A percentile compares a stretch with the other conserved stretches of the same genome.
Conservation (phyloP, 1,140 invertebrate genomes). For the Drosophila lowei region DNA sequence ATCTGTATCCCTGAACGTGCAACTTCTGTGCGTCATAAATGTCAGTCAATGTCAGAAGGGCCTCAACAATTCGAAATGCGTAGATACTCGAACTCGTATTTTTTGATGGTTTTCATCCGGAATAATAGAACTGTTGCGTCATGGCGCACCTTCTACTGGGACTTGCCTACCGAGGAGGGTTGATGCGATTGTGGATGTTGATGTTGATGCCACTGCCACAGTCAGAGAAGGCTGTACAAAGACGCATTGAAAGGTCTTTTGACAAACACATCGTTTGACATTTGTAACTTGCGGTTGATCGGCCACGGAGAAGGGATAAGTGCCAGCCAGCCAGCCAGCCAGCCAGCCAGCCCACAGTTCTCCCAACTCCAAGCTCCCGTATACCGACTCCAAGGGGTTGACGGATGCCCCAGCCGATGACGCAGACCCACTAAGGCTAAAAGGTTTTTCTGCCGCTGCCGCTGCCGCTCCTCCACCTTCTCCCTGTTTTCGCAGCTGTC, state of each 20-base stretch:
- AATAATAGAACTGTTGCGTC: conserved; percentile 74
- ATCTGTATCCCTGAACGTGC: not conserved
- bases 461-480: not conserved
- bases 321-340: conserved; percentile 12
- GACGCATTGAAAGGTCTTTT: conserved; percentile 60
- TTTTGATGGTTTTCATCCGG: conserved; percentile 18
- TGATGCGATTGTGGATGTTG: not conserved
- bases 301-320: conserved; percentile 71
- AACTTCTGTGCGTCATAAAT: conserved; percentile 62
- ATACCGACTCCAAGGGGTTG: conserved; percentile 44
- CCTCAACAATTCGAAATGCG: conserved; percentile 64
- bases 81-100: conserved; percentile 38
- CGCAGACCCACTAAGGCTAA: conserved; percentile 41
- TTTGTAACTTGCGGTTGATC: conserved; percentile 81
- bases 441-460: conserved; percentile 51
- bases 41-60: conserved; percentile 65
- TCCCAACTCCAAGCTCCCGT: not conserved
- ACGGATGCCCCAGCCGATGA: conserved; percentile 20
- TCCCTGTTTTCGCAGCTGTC: conserved; percentile 70
- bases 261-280: conserved; percentile 76
- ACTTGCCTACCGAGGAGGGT: conserved; percentile 3
- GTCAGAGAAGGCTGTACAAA: not conserved
- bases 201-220: too few relatives aligned
- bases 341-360: not conserved
- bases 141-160: conserved; percentile 54